These are phyloP conservation scores for Toxostoma redivivum DNA, from an alignment of 2,113 vertebrate species.

Conservation along the genomic window DNA sequence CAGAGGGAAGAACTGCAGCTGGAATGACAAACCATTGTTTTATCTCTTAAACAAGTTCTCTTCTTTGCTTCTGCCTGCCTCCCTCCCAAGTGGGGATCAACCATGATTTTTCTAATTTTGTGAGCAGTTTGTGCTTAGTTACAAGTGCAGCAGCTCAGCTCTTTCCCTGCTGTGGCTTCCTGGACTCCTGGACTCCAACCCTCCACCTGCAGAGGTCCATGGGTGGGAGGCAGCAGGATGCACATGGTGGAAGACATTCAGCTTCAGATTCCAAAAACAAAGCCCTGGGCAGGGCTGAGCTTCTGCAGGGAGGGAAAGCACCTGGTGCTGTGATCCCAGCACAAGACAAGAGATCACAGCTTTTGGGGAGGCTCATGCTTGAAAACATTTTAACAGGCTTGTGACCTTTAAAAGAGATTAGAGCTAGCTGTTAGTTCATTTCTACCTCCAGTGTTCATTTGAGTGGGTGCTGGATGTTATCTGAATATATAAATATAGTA, in stretches of 20 bases:
- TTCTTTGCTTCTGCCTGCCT: background rate
- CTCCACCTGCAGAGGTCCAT: background rate
- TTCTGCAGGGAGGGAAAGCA: background rate
- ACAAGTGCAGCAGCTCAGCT: background rate
- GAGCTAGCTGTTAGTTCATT: background rate
- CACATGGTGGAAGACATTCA: too few species aligned
- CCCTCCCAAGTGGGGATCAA: background rate
- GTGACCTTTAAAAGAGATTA: background rate
- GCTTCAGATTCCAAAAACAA: background rate
- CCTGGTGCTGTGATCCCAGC: background rate
- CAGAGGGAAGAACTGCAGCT: background rate
- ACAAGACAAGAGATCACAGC: background rate
- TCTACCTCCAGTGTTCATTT: background rate
- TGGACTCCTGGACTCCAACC: background rate
- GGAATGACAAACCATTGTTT: background rate
- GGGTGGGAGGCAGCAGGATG: background rate
- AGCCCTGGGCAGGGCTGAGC: background rate
- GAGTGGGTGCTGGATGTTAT: background rate
- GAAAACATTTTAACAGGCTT: background rate
- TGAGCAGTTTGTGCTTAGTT: background rate
- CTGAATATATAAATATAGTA: background rate
- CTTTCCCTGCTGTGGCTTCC: background rate
- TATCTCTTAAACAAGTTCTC: background rate
- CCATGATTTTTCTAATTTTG: background rate
- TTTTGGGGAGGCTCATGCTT: background rate